phyloP scores from a whole-genome alignment of 2,797 vertebrate genomes.

The Loris lydekkerianus region DNA sequence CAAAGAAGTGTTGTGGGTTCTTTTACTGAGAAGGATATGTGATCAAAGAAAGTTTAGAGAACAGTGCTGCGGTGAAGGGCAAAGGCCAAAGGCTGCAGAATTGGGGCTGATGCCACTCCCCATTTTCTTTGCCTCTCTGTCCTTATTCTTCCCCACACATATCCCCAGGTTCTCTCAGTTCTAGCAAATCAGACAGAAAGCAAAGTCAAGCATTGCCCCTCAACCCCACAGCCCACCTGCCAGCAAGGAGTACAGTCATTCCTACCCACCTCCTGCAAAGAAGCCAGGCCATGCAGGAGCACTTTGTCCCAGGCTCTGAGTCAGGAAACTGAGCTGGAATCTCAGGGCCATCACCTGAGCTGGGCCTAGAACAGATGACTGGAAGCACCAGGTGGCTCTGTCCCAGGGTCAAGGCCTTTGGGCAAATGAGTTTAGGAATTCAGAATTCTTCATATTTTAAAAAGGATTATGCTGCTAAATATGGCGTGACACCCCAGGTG shows the following conservation, averaged over 20 bases:
- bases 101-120: fast-evolving
- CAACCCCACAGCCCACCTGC: not conserved
- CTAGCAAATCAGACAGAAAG: not conserved
- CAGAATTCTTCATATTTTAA: not conserved
- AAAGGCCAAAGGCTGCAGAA: not conserved
- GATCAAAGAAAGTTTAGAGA: not conserved
- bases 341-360: not conserved
- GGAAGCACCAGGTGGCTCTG: not conserved
- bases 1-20: not conserved
- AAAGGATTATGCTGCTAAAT: not conserved
- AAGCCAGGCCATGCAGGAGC: not conserved
- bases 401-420: not conserved
- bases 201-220: not conserved
- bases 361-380: not conserved
- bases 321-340: not conserved
- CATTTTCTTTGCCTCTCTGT: not conserved
- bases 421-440: not conserved
- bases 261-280: not conserved
- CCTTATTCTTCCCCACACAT: not conserved
- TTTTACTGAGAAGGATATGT: not conserved
- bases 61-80: too few species aligned
- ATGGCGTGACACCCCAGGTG: not conserved
- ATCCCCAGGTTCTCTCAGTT: not conserved
- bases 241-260: not conserved
- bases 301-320: slow-evolving; percentile 2